These are phyloP conservation scores for Drosophila pseudoananassae DNA, from an alignment of 1,140 invertebrate genomes.

Conservation along the genomic window DNA sequence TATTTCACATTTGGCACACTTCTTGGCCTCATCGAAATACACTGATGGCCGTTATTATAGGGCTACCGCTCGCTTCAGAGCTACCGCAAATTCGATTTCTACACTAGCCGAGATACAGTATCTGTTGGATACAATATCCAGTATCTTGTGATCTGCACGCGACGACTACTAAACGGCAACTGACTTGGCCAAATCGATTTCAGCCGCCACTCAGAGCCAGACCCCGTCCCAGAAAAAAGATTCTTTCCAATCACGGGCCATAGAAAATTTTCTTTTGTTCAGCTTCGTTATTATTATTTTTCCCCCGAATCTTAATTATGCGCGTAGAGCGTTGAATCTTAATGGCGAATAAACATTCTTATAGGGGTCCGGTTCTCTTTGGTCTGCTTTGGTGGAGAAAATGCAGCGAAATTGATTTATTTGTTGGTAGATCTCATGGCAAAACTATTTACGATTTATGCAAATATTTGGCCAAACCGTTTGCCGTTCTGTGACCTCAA, in stretches of 20 bases:
- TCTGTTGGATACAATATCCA: not conserved
- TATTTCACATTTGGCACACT: not conserved
- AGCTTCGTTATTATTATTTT: slow-evolving; percentile 48
- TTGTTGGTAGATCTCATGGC: slow-evolving; percentile 12
- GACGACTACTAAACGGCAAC: slow-evolving; percentile 76
- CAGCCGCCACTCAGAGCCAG: slow-evolving; percentile 11
- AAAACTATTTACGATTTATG: slow-evolving; percentile 28
- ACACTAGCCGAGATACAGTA: not conserved
- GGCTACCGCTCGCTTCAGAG: slow-evolving; percentile 24
- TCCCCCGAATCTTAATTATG: slow-evolving; percentile 66
- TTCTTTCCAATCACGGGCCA: slow-evolving; percentile 70
- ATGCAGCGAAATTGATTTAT: slow-evolving; percentile 70
- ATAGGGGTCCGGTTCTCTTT: slow-evolving; percentile 26
- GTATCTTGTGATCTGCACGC: slow-evolving; percentile 59
- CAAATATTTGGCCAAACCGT: slow-evolving; percentile 47
- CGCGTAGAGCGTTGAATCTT: slow-evolving; percentile 74
- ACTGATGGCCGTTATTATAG: not conserved
- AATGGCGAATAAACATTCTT: slow-evolving; percentile 77
- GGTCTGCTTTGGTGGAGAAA: slow-evolving; percentile 57
- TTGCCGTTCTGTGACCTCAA: slow-evolving; percentile 56
- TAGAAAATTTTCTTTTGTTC: slow-evolving; percentile 74
- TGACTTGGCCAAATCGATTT: slow-evolving; percentile 77
- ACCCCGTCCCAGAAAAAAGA: slow-evolving; percentile 43
- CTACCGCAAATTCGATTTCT: slow-evolving; percentile 36
- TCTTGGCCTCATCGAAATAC: slow-evolving; percentile 18